A percentile compares a stretch with the other conserved stretches of the same genome.
Evolutionary conservation across 2,113 vertebrate genomes (phyloP).

Genomic region (Nycticebus coucang): DNA sequence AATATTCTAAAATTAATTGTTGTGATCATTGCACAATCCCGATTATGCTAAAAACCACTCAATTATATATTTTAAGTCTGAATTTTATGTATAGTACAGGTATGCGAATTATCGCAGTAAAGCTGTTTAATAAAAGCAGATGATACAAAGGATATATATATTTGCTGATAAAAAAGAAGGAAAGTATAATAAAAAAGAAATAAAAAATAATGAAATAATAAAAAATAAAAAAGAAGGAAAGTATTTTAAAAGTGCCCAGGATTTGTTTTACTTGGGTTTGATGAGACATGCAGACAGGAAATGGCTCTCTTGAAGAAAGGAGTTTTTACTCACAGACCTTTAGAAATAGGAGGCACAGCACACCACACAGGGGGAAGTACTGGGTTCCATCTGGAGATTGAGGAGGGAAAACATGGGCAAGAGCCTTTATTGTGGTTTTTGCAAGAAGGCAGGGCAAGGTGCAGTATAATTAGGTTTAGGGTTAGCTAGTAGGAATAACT

Average conservation of each 20-base stretch:
- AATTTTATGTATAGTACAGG: not conserved
- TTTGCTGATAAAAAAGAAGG: not conserved
- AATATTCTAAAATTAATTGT: slow-evolving; percentile 3
- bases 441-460: not conserved
- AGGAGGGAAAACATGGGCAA: not conserved
- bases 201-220: too few species aligned
- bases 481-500: not conserved
- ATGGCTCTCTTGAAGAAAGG: not conserved
- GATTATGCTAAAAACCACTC: not conserved
- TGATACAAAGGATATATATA: not conserved
- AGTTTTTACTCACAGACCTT: not conserved
- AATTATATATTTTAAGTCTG: not conserved
- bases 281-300: not conserved
- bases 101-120: not conserved
- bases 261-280: not conserved
- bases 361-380: not conserved
- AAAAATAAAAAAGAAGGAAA: not conserved
- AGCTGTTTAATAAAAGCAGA: not conserved
- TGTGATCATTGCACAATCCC: not conserved
- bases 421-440: not conserved
- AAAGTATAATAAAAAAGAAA: not conserved
- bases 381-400: not conserved
- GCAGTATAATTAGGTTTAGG: not conserved
- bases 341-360: not conserved
- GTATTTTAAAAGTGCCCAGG: not conserved